Conservation (phyloP, 2,888 invertebrate species). For the Tinea semifulvella region DNA sequence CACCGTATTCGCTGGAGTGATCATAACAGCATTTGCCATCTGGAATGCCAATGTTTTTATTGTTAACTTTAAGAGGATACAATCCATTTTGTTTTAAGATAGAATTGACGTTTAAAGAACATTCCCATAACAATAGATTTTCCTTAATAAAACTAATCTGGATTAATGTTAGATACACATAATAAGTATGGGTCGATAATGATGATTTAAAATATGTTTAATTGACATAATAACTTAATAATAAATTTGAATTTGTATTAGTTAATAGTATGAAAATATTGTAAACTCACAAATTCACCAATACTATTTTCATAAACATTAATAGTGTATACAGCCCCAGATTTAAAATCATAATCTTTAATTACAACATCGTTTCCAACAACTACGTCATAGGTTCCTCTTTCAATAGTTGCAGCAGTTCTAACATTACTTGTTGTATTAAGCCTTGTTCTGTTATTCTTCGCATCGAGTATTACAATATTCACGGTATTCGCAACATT, state of each 20-base stretch:
- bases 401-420: slow-evolving; percentile 31
- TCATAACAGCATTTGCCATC: slow-evolving; percentile 39
- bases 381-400: slow-evolving; percentile 42
- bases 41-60: slow-evolving; percentile 25
- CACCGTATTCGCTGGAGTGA: slow-evolving; percentile 76
- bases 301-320: slow-evolving; percentile 43
- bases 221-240: too few species aligned
- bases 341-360: slow-evolving; percentile 40
- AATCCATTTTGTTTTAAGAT: too few species aligned
- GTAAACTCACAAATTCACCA: slow-evolving; percentile 39
- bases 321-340: slow-evolving; percentile 74
- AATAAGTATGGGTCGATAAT: too few species aligned
- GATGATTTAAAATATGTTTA: too few species aligned
- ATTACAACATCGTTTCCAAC: slow-evolving; percentile 36
- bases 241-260: too few species aligned
- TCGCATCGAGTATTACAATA: slow-evolving; percentile 31
- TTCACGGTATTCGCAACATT: slow-evolving; percentile 30
- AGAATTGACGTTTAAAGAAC: too few species aligned
- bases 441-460: slow-evolving; percentile 33
- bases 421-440: slow-evolving; percentile 29
- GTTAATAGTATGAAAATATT: too few species aligned
- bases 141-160: too few species aligned
- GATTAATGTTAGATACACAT: too few species aligned
- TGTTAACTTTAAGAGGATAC: too few species aligned
- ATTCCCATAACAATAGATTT: too few species aligned